phyloP scores from a whole-genome alignment of 2,797 vertebrate species.

The Acipenser oxyrinchus region DNA sequence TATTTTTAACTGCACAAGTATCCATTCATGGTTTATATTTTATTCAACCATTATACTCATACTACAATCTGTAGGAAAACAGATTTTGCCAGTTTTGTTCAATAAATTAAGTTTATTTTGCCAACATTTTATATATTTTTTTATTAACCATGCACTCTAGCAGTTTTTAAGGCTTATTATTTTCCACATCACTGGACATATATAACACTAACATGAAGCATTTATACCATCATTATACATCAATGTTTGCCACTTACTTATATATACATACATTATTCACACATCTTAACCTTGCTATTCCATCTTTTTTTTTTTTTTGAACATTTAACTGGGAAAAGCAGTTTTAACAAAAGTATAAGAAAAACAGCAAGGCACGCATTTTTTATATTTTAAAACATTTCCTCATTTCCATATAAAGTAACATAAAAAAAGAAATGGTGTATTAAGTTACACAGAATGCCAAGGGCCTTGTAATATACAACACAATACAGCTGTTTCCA shows the following conservation, averaged over 20 bases:
- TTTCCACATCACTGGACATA: conserved; percentile 82
- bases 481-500: conserved; percentile 64
- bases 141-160: conserved; percentile 89
- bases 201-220: conserved; percentile 75
- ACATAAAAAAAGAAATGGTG: conserved; percentile 58
- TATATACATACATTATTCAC: conserved; percentile 82
- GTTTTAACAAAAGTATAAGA: conserved; percentile 76
- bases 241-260: conserved; percentile 72
- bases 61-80: conserved; percentile 15
- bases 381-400: conserved; percentile 47
- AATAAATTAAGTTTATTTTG: conserved; percentile 87
- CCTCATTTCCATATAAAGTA: conserved; percentile 59
- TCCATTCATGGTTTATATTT: not conserved
- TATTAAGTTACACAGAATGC: conserved; percentile 61
- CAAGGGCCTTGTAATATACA: conserved; percentile 62
- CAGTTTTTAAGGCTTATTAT: conserved; percentile 79
- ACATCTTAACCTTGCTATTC: conserved; percentile 62
- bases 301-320: conserved; percentile 22
- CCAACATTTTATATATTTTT: conserved; percentile 53
- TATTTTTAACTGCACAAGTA: too few species aligned
- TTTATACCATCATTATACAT: conserved; percentile 78
- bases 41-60: conserved; percentile 10
- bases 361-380: conserved; percentile 95
- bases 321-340: conserved; percentile 64
- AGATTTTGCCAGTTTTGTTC: conserved; percentile 50